phyloP scores from a whole-genome alignment of 2,888 invertebrate species.

The Danaus chrysippus region DNA sequence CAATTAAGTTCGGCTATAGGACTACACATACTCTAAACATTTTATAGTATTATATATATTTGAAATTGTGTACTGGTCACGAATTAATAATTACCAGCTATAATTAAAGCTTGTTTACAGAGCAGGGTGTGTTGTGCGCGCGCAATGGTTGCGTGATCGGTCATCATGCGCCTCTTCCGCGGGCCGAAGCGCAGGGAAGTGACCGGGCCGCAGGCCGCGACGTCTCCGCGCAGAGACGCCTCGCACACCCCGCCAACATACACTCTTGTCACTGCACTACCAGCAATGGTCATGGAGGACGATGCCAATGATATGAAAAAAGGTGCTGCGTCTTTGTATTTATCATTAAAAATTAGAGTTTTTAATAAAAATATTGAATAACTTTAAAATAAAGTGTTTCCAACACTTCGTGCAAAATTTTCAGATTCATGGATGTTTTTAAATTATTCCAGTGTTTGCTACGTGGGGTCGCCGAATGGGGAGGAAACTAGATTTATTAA shows the following conservation, averaged over 20 bases:
- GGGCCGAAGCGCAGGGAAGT: conserved; percentile 82
- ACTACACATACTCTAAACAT: too few relatives aligned
- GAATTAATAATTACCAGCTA: neutral
- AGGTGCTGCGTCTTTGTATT: conserved; percentile 48
- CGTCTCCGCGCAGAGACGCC: conserved; percentile 66
- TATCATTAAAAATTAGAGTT: neutral
- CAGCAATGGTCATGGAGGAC: conserved; percentile 87
- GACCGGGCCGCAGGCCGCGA: conserved; percentile 74
- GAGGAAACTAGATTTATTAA: conserved; percentile 86
- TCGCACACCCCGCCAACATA: conserved; percentile 76
- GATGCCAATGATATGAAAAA: conserved; percentile 80
- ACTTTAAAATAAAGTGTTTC: neutral
- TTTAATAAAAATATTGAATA: neutral
- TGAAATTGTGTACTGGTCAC: too few relatives aligned
- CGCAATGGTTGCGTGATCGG: conserved; percentile 73
- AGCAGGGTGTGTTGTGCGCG: conserved; percentile 54
- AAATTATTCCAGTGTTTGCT: conserved; percentile 77
- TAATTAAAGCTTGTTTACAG: conserved; percentile 23
- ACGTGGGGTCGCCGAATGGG: conserved; percentile 90
- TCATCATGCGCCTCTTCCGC: conserved; percentile 82
- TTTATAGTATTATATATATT: too few relatives aligned
- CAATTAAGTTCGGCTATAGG: too few relatives aligned
- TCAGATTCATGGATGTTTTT: conserved; percentile 1
- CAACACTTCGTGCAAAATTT: neutral
- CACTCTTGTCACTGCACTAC: conserved; percentile 87